These are phyloP conservation scores for Pseudomugil gertrudae DNA, from an alignment of 2,797 vertebrate genomes.

Conservation along the genomic window DNA sequence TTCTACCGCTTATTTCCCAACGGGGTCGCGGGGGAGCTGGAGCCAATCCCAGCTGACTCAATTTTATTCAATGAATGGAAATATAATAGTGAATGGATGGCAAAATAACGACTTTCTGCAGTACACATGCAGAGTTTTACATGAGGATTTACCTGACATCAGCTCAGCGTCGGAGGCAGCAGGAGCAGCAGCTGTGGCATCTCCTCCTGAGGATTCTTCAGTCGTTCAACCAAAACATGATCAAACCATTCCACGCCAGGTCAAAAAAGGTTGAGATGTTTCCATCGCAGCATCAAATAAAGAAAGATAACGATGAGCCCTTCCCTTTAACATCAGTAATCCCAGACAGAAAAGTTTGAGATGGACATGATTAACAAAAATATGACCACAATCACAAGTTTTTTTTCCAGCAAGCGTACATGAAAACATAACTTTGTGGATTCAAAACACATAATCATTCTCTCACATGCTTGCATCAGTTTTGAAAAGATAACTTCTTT, in stretches of 20 bases:
- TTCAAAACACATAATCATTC: constrained; percentile 7
- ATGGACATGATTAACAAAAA: constrained; percentile 44
- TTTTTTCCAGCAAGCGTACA: constrained; percentile 3
- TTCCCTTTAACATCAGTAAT: constrained; percentile 67
- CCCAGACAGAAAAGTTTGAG: constrained; percentile 61
- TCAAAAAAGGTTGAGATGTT: constrained; percentile 68
- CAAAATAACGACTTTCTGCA: constrained; percentile 9
- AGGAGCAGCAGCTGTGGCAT: constrained; percentile 84
- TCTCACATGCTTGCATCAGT: background rate
- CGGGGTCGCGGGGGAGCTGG: too few species aligned
- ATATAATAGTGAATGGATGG: constrained; percentile 17
- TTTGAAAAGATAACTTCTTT: background rate
- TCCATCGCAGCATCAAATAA: constrained; percentile 82
- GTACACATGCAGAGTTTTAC: constrained; percentile 29
- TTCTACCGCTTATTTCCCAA: too few species aligned
- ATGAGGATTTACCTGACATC: constrained; percentile 88
- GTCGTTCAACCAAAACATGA: constrained; percentile 76
- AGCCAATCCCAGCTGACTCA: too few species aligned
- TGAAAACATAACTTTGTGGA: constrained; percentile 3
- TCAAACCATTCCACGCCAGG: constrained; percentile 73
- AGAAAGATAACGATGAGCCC: constrained; percentile 80
- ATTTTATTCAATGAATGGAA: background rate
- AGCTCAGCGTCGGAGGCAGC: constrained; percentile 89
- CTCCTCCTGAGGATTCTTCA: constrained; percentile 80
- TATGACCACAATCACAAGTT: background rate